Evolutionary conservation across 2,797 vertebrate species (phyloP).

Genomic region (Ctenopoma kingsleyae): DNA sequence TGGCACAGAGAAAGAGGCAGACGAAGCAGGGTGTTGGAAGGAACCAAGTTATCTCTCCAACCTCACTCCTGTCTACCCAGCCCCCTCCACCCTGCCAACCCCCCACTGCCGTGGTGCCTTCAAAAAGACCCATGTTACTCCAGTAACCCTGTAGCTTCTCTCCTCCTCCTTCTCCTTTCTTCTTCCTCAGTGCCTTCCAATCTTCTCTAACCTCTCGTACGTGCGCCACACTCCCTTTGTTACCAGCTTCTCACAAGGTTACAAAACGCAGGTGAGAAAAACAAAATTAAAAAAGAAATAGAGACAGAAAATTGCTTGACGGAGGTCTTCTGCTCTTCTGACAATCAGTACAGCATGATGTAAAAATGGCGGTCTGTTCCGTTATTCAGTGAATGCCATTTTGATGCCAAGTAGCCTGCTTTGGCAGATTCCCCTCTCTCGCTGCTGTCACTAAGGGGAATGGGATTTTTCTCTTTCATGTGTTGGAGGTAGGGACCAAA

Average conservation of each 20-base stretch:
- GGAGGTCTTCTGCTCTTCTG: constrained; percentile 50
- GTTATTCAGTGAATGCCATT: constrained; percentile 54
- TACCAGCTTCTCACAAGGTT: constrained; percentile 43
- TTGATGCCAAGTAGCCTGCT: constrained; percentile 66
- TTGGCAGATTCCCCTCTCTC: constrained; percentile 56
- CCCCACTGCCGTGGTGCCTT: constrained; percentile 62
- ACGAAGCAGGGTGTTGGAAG: constrained; percentile 51
- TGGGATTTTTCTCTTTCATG: constrained; percentile 65
- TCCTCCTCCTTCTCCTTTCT: constrained; percentile 19
- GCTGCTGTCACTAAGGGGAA: constrained; percentile 62
- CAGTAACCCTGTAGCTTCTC: constrained; percentile 46
- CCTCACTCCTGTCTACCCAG: constrained; percentile 51
- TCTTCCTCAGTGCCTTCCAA: constrained; percentile 37
- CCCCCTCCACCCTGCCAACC: constrained; percentile 32
- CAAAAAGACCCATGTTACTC: constrained; percentile 72
- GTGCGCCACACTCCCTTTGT: constrained; percentile 47
- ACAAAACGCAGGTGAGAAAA: constrained; percentile 42
- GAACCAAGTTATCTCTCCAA: constrained; percentile 64
- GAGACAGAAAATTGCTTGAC: constrained; percentile 56
- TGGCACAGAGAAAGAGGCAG: constrained; percentile 41
- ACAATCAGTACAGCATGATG: constrained; percentile 63
- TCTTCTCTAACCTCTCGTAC: constrained; percentile 51
- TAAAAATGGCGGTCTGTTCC: constrained; percentile 55
- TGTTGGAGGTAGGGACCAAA: constrained; percentile 66
- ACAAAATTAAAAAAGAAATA: constrained; percentile 29